Evolutionary conservation across 92 coral and sea anemone genomes (phyloP), one percentile per base, ranked within the genome.

Genomic region (Hydrozoanthus gracilis): DNA sequence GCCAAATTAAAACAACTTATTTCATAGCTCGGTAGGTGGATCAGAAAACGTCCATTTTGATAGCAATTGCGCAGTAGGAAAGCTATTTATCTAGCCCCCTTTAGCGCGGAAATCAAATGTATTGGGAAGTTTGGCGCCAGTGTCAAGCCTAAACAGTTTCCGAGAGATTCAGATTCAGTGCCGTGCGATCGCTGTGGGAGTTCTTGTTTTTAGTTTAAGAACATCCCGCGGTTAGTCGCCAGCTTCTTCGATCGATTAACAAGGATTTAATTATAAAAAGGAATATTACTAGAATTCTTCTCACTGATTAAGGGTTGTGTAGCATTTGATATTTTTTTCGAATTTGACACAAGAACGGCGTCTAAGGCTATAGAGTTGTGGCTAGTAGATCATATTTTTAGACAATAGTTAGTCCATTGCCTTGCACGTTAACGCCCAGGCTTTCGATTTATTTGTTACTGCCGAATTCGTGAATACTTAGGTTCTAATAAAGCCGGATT

Each of bases 61-160:
- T 80, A 27, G 69, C 51, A 35, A 47, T 47, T 51, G 49, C 51
- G 3, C 20, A 6, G 56, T 5, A n/a, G 51, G 85, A 13, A 9
- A 14, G 16, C 11, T 79, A 62, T 79, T 79, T 44, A 64, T 16
- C 47, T 46, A 39, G n/a, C 48, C 11, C 56, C 20, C 5, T 80
- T 80, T 80, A 64, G 58, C 55, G 73, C 47, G 74, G 85, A 70
- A 80, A 64, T n/a, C 66, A 9, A 74, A 18, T 10, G 61, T 64
- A 2, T 46, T 6, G 44, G 17, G 44, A 47, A n/a, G 17, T 66
- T 80, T 49, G 85, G 85, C 73, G 85, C 85, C 85, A 80, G 10
- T 80, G 85, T 70, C 45, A 10, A 65, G 44, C 45, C 44, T 16
- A 9, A 49, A 39, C 74, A 65, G 61, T 17, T 17, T 65, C 6